A percentile compares a stretch with the other conserved stretches of the same genome.
These are phyloP conservation scores for human DNA, from an alignment of 2,113 vertebrate genomes.

Conservation along the genomic window DNA sequence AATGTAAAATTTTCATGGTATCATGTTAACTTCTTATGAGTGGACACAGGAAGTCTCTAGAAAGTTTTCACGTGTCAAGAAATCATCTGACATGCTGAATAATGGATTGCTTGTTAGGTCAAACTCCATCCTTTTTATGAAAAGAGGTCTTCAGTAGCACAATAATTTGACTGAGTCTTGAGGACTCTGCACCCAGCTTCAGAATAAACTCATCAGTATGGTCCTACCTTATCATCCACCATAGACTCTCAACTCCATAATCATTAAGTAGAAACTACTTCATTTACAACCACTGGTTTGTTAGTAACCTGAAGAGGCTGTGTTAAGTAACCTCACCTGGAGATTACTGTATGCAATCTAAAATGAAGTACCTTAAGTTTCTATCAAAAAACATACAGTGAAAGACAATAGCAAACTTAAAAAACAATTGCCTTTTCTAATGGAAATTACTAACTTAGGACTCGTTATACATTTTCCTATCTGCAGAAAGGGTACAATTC, in stretches of 20 bases:
- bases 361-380: conserved; percentile 44
- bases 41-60: conserved; percentile 6
- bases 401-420: neutral
- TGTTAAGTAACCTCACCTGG: conserved; percentile 43
- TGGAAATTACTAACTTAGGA: neutral
- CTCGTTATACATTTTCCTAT: neutral
- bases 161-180: conserved; percentile 57
- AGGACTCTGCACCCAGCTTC: conserved; percentile 14
- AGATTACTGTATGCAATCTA: conserved; percentile 32
- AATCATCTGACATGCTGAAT: conserved; percentile 50
- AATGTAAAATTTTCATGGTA: neutral
- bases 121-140: conserved; percentile 36
- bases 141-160: conserved; percentile 57
- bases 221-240: conserved; percentile 11
- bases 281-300: conserved; percentile 45
- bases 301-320: conserved; percentile 39
- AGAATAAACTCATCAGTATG: conserved; percentile 30
- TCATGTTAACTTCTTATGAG: conserved; percentile 31
- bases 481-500: neutral
- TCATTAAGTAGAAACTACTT: conserved; percentile 25
- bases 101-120: conserved; percentile 45
- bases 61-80: conserved; percentile 54
- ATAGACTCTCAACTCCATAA: neutral
- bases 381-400: conserved; percentile 8
- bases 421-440: neutral